Conservation (phyloP, 2,888 invertebrate species). For the Morpho deidamia region DNA sequence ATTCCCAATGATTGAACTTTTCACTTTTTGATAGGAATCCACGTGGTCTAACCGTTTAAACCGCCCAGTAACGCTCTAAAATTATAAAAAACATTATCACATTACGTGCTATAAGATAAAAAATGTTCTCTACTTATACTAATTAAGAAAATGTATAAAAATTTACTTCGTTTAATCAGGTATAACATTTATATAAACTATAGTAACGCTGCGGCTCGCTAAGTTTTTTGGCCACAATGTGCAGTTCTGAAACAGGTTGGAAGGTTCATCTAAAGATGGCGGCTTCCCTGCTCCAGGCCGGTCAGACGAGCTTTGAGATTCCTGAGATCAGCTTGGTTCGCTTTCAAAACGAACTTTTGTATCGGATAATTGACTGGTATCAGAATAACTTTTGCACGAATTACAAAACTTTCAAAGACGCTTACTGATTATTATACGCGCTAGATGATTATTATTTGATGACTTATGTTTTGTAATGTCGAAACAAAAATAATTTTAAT, state of each 20-base stretch:
- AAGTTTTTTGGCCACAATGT: constrained; percentile 21
- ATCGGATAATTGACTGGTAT: constrained; percentile 32
- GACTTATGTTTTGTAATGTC: no score
- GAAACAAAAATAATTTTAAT: no score
- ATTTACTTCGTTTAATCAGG: not conserved
- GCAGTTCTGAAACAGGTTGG: constrained; percentile 21
- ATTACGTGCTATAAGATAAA: no score
- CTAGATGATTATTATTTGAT: no score
- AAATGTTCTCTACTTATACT: no score
- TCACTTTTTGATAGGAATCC: no score
- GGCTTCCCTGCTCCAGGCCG: constrained; percentile 42
- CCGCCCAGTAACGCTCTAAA: no score
- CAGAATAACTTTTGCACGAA: constrained; percentile 4
- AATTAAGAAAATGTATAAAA: no score
- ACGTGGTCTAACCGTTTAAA: no score
- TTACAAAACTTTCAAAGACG: not conserved
- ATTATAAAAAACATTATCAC: no score
- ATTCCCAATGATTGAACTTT: no score
- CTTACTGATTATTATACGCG: not conserved
- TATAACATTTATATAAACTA: not conserved
- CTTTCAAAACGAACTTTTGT: constrained; percentile 63
- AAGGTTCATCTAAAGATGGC: constrained; percentile 35
- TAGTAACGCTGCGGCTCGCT: constrained; percentile 3
- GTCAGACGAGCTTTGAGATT: constrained; percentile 62
- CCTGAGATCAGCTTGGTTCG: constrained; percentile 66